Base-by-base conservation (phyloP, 1,140 invertebrate genomes). In the Eriocheir sinensis region DNA sequence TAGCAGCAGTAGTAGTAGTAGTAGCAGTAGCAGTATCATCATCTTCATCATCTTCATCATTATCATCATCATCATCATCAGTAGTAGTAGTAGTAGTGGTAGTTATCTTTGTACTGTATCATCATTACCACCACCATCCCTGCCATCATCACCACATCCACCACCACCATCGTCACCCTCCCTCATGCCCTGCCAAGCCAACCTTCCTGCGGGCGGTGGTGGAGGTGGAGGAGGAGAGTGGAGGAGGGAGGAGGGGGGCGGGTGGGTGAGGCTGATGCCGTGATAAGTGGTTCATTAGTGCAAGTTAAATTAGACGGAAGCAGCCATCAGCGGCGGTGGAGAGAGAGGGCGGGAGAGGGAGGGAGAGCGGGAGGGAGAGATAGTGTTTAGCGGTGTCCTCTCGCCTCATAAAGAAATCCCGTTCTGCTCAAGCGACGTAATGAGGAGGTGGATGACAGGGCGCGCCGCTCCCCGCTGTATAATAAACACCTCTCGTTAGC, bases 401-500 rank as follows among this genome's bases (percentile, higher is more conserved):
- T 72, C 85, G 48, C 44, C 36, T 89, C 41, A 91, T 94, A 91
- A 91, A 91, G 88, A 94, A 94, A 85, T 94, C 40, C 60, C 60
- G 83, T 94, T 94, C 88, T 79, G 89, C 93, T 90, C 88, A 94
- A 83, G 32, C 41, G 89, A 53, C 32, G 53, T 94, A 94, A 94
- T 94, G 93, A 94, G 88, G 41, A 81, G 41, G 48, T 40, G 60
- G 90, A 94, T 94, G 41, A 91, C 60, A 90, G 88, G 79, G 93
- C 72, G 85, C 85, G 8, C 15, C 36, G 79, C 41, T 72, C 32
- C 53, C n/a, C 93, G 40, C 79, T 79, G 36, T 85, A 60, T 94
- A 94, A 94, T 94, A 92, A 94, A 94, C 89, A 91, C 79, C 89
- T 91, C 93, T 94, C 93, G 93, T 94, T 94, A 94, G 93, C 90